A percentile compares a stretch with the other conserved stretches of the same genome.
Evolutionary conservation across 2,888 invertebrate species (phyloP).

Genomic region (Salpingus planirostris): DNA sequence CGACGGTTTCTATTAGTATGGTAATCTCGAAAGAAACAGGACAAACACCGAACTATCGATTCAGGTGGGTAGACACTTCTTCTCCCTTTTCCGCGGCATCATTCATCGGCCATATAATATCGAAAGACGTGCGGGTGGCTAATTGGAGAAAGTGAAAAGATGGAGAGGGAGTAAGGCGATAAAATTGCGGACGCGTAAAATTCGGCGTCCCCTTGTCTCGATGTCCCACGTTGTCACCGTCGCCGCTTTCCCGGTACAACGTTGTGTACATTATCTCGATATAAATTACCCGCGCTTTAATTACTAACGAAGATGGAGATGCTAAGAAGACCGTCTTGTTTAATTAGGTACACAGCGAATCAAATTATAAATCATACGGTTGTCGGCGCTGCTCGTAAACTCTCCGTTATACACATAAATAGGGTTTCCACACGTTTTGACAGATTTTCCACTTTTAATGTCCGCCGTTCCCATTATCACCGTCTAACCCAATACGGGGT

Average conservation of each 20-base stretch:
- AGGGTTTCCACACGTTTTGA: too few species aligned
- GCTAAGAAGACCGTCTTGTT: slow-evolving; percentile 22
- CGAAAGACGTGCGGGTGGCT: too few species aligned
- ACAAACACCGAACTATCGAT: slow-evolving; percentile 16
- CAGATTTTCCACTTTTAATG: too few species aligned
- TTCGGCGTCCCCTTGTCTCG: slow-evolving; percentile 16
- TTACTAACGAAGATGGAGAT: slow-evolving; percentile 25
- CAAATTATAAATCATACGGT: slow-evolving; percentile 25
- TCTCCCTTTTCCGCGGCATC: too few species aligned
- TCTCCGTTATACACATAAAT: too few species aligned
- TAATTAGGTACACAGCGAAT: slow-evolving; percentile 22
- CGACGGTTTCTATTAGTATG: slow-evolving; percentile 24
- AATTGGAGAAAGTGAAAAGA: too few species aligned
- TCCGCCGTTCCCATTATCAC: too few species aligned
- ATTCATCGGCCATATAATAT: too few species aligned
- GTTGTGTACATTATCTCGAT: slow-evolving; percentile 28
- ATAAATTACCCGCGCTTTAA: slow-evolving; percentile 29
- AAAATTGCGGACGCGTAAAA: slow-evolving; percentile 12
- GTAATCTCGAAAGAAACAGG: slow-evolving; percentile 17
- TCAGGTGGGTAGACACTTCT: too few species aligned
- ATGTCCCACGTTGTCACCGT: slow-evolving; percentile 14
- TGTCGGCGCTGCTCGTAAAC: slow-evolving; percentile 19
- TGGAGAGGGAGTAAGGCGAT: too few species aligned
- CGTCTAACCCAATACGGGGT: too few species aligned
- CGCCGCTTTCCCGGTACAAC: slow-evolving; percentile 16